Percentiles rank a stretch among this genome's conserved stretches.
Conservation (phyloP, 2,113 vertebrate genomes). For the Xiphorhynchus elegans region DNA sequence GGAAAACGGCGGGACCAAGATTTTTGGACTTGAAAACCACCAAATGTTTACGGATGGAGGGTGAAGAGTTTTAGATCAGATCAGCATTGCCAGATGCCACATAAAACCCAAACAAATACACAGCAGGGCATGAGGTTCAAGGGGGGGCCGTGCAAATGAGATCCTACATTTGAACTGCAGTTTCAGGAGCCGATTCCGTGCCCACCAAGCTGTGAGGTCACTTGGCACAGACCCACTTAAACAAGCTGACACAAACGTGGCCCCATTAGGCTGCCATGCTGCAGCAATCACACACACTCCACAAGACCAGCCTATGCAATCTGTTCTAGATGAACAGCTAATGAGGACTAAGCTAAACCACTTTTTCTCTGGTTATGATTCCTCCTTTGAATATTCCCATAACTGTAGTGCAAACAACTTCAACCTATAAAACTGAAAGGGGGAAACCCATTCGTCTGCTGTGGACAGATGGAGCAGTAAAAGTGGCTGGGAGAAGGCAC, state of each 20-base stretch:
- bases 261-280: not conserved
- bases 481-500: not conserved
- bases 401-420: constrained; percentile 4
- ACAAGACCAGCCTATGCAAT: constrained; percentile 46
- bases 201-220: constrained; percentile 41
- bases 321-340: constrained; percentile 45
- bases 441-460: not conserved
- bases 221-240: not conserved
- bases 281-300: constrained; percentile 50
- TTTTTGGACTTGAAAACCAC: not conserved
- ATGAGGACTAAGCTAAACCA: not conserved
- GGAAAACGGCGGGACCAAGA: not conserved
- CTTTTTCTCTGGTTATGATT: constrained; percentile 14
- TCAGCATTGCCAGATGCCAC: not conserved
- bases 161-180: not conserved
- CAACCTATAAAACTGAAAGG: not conserved
- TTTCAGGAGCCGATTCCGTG: not conserved
- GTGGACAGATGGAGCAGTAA: constrained; percentile 44
- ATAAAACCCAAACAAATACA: not conserved
- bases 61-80: not conserved
- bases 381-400: constrained; percentile 37
- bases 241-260: not conserved
- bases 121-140: not conserved
- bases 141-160: not conserved
- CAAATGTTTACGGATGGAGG: not conserved